Evolutionary conservation across 2,888 invertebrate genomes (phyloP), one percentile per base, ranked within the genome.

Genomic region (Phrixothrix hirtus): DNA sequence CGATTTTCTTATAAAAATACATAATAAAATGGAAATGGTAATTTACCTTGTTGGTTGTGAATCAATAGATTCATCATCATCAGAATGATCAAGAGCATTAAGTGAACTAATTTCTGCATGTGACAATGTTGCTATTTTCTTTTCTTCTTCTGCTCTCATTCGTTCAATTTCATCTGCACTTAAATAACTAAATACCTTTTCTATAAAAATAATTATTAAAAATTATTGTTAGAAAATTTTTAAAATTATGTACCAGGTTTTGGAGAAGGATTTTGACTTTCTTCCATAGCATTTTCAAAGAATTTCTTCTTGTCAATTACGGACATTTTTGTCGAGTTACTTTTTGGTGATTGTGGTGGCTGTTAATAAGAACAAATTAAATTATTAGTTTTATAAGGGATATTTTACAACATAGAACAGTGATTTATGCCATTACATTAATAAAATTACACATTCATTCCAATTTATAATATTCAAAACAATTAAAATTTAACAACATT

Each of bases 211-310:
- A 16, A 53, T 17, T 9, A n/a, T 25, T 45, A 7, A 16, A 47
- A 34, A 10, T 21, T n/a, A n/a, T n/a, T n/a, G n/a, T n/a, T 42
- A 9, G 29, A 16, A 15, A 36, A 48, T 27, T 17, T 17, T 9
- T 26, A 27, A 27, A 45, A 50, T 7, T 7, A 21, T 12, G 31
- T 54, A 54, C 54, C 54, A 29, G 48, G 54, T 78, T 91, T 92
- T 39, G 88, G 86, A 65, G 88, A 84, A 58, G 91, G 88, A 77
- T 91, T 89, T 65, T 89, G 86, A 75, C 89, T 89, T 75, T 93
- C 92, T 78, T 94, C 92, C 86, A 96, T 94, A 57, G 95, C 95
- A 73, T 89, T 88, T 79, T 97, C 96, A 76, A 97, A 97, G 78
- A 95, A 92, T 73, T 88, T 90, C 78, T 93, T 93, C 79, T 92